Evolutionary conservation across 2,888 invertebrate genomes (phyloP).

Genomic region (Empis livida): DNA sequence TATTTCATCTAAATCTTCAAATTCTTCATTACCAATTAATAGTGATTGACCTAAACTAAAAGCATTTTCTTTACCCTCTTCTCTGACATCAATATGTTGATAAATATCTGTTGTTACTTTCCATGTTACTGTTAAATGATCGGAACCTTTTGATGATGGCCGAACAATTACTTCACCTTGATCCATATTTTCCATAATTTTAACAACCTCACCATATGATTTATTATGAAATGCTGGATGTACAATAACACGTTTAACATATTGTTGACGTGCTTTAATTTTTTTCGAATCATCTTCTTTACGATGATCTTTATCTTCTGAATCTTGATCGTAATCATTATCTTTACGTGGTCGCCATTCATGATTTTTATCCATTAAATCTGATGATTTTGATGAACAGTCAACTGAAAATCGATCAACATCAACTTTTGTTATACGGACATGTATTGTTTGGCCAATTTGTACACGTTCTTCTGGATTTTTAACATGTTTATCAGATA

Average conservation of each 20-base stretch:
- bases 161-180: conserved; percentile 94
- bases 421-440: conserved; percentile 89
- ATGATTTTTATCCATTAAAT: conserved; percentile 77
- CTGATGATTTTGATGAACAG: conserved; percentile 85
- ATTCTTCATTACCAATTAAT: conserved; percentile 84
- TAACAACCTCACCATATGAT: conserved; percentile 83
- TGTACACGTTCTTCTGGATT: conserved; percentile 89
- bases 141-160: conserved; percentile 93
- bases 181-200: conserved; percentile 80
- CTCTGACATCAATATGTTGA: conserved; percentile 92
- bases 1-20: conserved; percentile 98
- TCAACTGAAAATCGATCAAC: conserved; percentile 88
- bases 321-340: conserved; percentile 77
- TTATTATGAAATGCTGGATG: conserved; percentile 97
- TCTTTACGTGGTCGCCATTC: conserved; percentile 87
- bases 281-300: conserved; percentile 72
- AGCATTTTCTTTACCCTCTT: conserved; percentile 92
- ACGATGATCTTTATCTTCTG: conserved; percentile 66
- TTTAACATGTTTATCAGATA: conserved; percentile 84
- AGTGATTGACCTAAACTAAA: conserved; percentile 84
- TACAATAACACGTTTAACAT: conserved; percentile 91
- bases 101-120: conserved; percentile 90
- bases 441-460: conserved; percentile 70
- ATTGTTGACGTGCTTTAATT: conserved; percentile 68
- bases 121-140: conserved; percentile 97